Percentiles rank a stretch among this genome's conserved stretches.
Conservation (phyloP, 2,888 invertebrate species). For the Cephus pulcher region DNA sequence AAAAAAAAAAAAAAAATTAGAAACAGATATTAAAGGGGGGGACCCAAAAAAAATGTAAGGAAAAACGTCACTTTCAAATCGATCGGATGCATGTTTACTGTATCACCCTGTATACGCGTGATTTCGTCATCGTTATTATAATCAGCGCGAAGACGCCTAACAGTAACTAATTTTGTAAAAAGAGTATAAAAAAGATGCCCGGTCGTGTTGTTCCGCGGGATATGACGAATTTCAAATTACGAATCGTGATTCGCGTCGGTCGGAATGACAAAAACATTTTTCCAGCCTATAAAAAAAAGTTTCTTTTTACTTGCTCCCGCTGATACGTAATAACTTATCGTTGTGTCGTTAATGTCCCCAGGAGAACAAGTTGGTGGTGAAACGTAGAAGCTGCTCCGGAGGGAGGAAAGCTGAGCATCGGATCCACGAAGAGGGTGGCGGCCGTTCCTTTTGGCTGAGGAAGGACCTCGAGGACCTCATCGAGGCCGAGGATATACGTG, state of each 20-base stretch:
- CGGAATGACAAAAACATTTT: neutral
- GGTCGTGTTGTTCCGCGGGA: neutral
- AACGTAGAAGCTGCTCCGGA: constrained; percentile 28
- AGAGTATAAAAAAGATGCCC: neutral
- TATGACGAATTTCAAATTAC: neutral
- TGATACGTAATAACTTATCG: neutral
- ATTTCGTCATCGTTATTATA: neutral
- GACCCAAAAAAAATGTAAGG: fast-evolving
- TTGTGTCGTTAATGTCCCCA: constrained; percentile 14
- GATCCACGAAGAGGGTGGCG: constrained; percentile 22
- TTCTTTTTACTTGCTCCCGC: neutral
- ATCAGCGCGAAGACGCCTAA: neutral
- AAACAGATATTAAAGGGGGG: constrained; percentile 26
- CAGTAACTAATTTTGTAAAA: neutral
- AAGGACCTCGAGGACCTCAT: constrained; percentile 41
- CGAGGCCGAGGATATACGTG: constrained; percentile 44
- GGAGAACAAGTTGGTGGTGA: constrained; percentile 35
- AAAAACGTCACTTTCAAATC: neutral
- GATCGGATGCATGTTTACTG: too few relatives aligned
- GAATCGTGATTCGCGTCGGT: too few relatives aligned
- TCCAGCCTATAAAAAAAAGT: neutral
- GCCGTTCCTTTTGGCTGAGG: constrained; percentile 41
- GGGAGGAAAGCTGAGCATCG: neutral
- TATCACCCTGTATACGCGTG: neutral
- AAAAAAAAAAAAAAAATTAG: neutral